phyloP scores from a whole-genome alignment of 2,797 vertebrate species.

The Rhabdomys pumilio region DNA sequence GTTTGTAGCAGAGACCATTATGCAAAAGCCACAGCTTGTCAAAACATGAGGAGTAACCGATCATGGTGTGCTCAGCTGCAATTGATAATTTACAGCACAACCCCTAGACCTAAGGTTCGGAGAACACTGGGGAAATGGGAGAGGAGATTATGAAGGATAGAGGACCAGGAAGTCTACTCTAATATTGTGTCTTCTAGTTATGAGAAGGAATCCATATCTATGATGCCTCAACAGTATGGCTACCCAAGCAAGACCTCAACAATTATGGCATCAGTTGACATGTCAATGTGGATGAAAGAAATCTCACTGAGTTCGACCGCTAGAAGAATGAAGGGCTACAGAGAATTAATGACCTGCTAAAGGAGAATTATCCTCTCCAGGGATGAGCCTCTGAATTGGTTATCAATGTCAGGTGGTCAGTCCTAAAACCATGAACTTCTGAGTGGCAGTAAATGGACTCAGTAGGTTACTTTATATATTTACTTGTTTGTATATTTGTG shows the following conservation, averaged over 20 bases:
- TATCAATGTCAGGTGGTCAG: background rate
- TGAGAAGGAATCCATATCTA: background rate
- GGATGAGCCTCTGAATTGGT: background rate
- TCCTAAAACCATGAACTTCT: background rate
- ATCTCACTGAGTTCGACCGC: too few species aligned
- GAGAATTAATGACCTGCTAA: background rate
- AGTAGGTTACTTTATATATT: background rate
- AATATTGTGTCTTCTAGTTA: background rate
- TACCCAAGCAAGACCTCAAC: background rate
- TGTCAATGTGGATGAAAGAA: background rate
- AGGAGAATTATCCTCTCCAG: background rate
- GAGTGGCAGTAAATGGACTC: background rate
- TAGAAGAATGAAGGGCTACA: background rate
- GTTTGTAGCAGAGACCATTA: background rate
- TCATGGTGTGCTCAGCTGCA: background rate
- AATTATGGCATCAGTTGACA: background rate
- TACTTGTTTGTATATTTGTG: background rate
- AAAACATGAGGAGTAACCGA: background rate
- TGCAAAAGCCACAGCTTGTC: background rate
- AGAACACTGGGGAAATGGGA: background rate
- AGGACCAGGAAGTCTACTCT: background rate
- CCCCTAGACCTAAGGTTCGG: background rate
- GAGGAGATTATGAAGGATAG: too few species aligned
- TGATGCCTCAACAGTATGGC: background rate
- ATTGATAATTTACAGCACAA: background rate